Percentiles rank a stretch among this genome's conserved stretches.
Evolutionary conservation across 1,140 invertebrate genomes (phyloP).

Genomic region (Bilobella aurantiaca): DNA sequence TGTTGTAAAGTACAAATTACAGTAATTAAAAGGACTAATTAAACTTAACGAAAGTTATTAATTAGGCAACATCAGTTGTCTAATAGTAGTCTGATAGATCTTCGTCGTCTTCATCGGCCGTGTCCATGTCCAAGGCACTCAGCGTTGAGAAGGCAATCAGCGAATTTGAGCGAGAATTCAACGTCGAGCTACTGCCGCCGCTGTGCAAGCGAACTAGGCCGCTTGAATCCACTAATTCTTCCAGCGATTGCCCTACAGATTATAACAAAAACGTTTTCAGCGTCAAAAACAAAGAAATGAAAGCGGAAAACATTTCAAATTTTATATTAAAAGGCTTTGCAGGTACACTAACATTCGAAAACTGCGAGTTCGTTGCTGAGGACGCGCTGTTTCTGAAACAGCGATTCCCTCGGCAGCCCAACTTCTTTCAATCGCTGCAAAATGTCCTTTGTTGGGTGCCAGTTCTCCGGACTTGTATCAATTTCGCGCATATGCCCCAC

Average conservation of each 20-base stretch:
- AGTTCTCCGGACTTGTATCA: conserved; percentile 12
- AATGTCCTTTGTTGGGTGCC: conserved; percentile 31
- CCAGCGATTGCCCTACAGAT: conserved; percentile 22
- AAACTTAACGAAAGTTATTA: too few relatives aligned
- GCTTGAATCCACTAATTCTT: conserved; percentile 23
- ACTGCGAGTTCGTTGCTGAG: conserved; percentile 24
- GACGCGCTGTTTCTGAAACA: not conserved
- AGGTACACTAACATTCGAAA: conserved; percentile 22
- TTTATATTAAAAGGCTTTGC: not conserved
- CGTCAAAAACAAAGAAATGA: too few relatives aligned
- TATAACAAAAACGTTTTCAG: too few relatives aligned
- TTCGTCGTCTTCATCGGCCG: too few relatives aligned
- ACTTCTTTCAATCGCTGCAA: not conserved
- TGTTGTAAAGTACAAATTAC: too few relatives aligned
- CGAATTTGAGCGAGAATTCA: too few relatives aligned
- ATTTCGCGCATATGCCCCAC: conserved; percentile 23
- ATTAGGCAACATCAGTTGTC: too few relatives aligned
- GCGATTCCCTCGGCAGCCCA: not conserved
- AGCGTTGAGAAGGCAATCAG: not conserved
- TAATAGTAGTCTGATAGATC: too few relatives aligned
- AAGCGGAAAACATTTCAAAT: not conserved
- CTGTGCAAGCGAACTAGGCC: conserved; percentile 21
- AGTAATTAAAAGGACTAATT: too few relatives aligned
- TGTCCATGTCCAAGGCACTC: conserved; percentile 1
- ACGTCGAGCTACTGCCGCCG: conserved; percentile 13